Evolutionary conservation across 2,797 vertebrate species (phyloP).

Genomic region (Apogon hyalosoma): DNA sequence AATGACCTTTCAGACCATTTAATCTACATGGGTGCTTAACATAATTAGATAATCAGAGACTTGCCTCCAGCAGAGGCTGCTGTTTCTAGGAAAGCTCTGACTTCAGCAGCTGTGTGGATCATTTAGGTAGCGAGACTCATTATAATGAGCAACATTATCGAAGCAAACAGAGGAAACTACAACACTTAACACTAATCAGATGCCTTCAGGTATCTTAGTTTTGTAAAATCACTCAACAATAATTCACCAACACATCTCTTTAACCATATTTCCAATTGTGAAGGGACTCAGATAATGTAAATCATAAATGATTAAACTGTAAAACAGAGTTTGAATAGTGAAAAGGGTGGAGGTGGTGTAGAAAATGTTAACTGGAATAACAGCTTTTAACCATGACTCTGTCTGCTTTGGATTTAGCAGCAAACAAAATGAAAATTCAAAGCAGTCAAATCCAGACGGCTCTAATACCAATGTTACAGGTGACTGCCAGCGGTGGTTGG

Average conservation of each 20-base stretch:
- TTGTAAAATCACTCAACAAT: neutral
- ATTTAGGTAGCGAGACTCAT: conserved; percentile 5
- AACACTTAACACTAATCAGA: conserved; percentile 33
- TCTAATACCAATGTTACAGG: conserved; percentile 31
- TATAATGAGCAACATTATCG: conserved; percentile 13
- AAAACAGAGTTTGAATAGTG: neutral
- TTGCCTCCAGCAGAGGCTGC: conserved; percentile 47
- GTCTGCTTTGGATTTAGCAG: conserved; percentile 1
- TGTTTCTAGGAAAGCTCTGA: conserved; percentile 23
- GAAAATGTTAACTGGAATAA: neutral
- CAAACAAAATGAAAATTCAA: neutral
- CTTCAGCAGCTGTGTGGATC: conserved; percentile 45
- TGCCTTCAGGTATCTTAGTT: neutral
- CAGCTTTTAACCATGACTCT: neutral
- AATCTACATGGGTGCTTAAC: conserved; percentile 26
- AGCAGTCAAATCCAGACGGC: conserved; percentile 2
- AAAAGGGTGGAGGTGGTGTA: neutral
- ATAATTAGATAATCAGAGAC: conserved; percentile 62
- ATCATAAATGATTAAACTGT: neutral
- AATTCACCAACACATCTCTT: neutral
- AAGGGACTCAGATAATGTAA: neutral
- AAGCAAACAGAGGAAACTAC: conserved; percentile 37
- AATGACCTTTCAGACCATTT: conserved; percentile 53
- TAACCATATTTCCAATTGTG: neutral
- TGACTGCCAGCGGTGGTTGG: conserved; percentile 34